Percentiles rank a stretch among this genome's conserved stretches.
phyloP scores from a whole-genome alignment of 2,113 vertebrate genomes.

The Cyprinodon tularosa region DNA sequence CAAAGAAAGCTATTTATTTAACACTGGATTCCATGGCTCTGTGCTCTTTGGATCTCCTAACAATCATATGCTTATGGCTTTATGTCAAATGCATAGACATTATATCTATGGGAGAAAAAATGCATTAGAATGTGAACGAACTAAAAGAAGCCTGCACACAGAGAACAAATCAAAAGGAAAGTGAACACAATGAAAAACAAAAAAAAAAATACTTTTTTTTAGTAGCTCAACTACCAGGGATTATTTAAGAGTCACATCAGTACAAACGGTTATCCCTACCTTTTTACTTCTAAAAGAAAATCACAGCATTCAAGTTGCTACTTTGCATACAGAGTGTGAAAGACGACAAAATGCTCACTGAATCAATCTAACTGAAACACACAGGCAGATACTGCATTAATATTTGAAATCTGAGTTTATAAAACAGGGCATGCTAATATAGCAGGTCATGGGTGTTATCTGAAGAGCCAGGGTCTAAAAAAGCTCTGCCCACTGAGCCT shows the following conservation, averaged over 20 bases:
- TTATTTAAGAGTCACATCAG: conserved; percentile 27
- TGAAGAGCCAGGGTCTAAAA: background rate
- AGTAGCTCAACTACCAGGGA: conserved; percentile 3
- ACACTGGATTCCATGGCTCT: conserved; percentile 47
- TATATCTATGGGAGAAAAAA: conserved; percentile 45
- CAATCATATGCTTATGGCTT: conserved; percentile 66
- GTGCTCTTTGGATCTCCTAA: conserved; percentile 45
- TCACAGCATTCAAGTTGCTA: conserved; percentile 42
- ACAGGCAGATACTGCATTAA: conserved; percentile 10
- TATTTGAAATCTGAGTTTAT: conserved; percentile 1
- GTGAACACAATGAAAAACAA: conserved; percentile 16
- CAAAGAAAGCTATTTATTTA: conserved; percentile 41
- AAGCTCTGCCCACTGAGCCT: background rate
- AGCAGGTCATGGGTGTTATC: background rate
- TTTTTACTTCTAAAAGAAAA: conserved; percentile 34
- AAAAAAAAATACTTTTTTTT: conserved; percentile 13
- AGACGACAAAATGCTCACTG: conserved; percentile 20
- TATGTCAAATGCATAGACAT: conserved; percentile 61
- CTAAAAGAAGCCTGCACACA: conserved; percentile 53
- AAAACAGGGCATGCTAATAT: conserved; percentile 14
- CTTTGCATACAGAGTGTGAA: conserved; percentile 26
- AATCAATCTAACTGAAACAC: conserved; percentile 6
- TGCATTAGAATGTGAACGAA: conserved; percentile 60
- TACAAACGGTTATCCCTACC: conserved; percentile 29
- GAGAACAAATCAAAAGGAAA: conserved; percentile 38